Percentiles rank a stretch among this genome's conserved stretches.
Conservation (phyloP, 2,888 invertebrate species). For the Andrena fulva region DNA sequence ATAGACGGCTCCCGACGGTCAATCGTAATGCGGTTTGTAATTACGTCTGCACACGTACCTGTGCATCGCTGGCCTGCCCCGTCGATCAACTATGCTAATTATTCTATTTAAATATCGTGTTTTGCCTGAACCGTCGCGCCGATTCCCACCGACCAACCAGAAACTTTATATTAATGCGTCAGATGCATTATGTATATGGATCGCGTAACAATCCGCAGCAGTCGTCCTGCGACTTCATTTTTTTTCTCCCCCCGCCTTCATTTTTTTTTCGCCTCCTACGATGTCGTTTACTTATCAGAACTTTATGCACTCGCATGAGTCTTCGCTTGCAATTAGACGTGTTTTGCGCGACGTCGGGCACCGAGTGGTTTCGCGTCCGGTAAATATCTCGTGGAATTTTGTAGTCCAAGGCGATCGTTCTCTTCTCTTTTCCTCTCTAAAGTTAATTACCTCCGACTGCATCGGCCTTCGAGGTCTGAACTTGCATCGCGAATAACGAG, state of each 20-base stretch:
- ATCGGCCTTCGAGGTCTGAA: background rate
- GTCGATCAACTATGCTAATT: constrained; percentile 71
- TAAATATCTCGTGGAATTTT: background rate
- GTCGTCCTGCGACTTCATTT: constrained; percentile 12
- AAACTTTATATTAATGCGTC: constrained; percentile 37
- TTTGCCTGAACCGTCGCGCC: constrained; percentile 45
- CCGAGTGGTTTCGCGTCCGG: background rate
- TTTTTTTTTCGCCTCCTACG: background rate
- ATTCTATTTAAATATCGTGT: constrained; percentile 67
- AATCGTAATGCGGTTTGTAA: constrained; percentile 21
- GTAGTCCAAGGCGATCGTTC: background rate
- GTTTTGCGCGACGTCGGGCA: background rate
- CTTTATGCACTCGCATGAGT: constrained; percentile 1
- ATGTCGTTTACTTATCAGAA: background rate
- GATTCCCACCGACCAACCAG: background rate
- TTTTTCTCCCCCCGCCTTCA: background rate
- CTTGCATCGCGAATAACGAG: constrained; percentile 1
- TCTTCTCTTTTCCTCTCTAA: background rate
- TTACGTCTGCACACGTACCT: background rate
- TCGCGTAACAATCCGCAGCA: constrained; percentile 28
- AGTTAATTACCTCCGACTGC: background rate
- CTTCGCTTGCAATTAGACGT: background rate
- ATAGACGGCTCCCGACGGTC: constrained; percentile 28
- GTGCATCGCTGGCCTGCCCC: background rate
- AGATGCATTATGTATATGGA: constrained; percentile 38